phyloP scores from a whole-genome alignment of 2,888 invertebrate species.

The Fragum whitleyi region DNA sequence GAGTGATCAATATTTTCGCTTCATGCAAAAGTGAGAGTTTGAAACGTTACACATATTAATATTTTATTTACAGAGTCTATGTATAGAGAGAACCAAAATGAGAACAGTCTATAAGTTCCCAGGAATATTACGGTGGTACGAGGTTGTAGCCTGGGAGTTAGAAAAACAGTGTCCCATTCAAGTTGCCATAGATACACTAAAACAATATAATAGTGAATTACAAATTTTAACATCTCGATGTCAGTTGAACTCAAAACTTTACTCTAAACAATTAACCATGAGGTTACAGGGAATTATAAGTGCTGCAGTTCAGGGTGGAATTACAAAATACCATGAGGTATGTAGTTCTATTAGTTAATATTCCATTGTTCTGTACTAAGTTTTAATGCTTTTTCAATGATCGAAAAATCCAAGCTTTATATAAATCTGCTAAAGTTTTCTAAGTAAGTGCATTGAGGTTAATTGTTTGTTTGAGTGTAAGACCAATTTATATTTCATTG shows the following conservation, averaged over 20 bases:
- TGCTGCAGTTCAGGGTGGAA: constrained; percentile 84
- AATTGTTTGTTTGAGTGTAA: too few species aligned
- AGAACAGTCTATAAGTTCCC: constrained; percentile 80
- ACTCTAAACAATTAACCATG: constrained; percentile 81
- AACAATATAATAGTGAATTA: constrained; percentile 76
- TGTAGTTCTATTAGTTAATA: too few species aligned
- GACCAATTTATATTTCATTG: too few species aligned
- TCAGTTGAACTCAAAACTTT: constrained; percentile 86
- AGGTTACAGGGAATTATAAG: constrained; percentile 81
- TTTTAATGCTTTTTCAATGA: too few species aligned
- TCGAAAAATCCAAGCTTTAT: too few species aligned
- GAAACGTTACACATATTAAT: too few species aligned
- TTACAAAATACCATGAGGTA: constrained; percentile 84
- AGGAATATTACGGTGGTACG: constrained; percentile 83
- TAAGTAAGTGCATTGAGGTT: too few species aligned
- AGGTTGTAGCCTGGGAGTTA: constrained; percentile 90
- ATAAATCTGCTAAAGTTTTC: too few species aligned
- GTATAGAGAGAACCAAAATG: constrained; percentile 81
- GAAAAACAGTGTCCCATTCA: constrained; percentile 89
- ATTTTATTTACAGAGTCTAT: constrained; percentile 78
- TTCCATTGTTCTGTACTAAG: too few species aligned
- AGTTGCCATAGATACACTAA: constrained; percentile 79
- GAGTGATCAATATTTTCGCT: too few species aligned
- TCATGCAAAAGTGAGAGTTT: too few species aligned
- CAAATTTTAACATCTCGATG: constrained; percentile 88